A percentile compares a stretch with the other conserved stretches of the same genome.
Evolutionary conservation across 2,797 vertebrate genomes (phyloP).

Genomic region (Acipenser ruthenus): DNA sequence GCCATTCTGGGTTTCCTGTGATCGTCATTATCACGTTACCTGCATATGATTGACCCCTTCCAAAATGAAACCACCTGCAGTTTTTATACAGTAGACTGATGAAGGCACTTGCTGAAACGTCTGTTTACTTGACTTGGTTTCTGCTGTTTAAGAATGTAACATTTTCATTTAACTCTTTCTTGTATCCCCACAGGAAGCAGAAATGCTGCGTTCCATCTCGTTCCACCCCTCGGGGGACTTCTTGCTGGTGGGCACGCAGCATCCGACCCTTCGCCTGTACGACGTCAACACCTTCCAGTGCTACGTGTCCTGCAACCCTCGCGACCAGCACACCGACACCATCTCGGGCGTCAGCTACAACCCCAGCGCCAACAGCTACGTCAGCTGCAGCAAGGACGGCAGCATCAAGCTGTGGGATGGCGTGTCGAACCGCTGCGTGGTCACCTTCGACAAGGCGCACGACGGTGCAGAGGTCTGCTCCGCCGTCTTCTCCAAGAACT

Average conservation of each 20-base stretch:
- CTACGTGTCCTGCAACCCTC: conserved; percentile 92
- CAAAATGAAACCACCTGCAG: not conserved
- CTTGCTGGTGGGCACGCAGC: conserved; percentile 91
- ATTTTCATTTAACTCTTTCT: not conserved
- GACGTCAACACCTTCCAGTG: conserved; percentile 98
- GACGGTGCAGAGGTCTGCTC: conserved; percentile 95
- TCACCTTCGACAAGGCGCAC: conserved; percentile 89
- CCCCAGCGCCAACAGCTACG: conserved; percentile 85
- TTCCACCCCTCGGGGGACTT: conserved; percentile 96
- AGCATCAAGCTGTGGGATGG: conserved; percentile 98
- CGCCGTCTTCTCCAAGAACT: conserved; percentile 93
- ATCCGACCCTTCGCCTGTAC: conserved; percentile 89
- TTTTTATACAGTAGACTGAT: not conserved
- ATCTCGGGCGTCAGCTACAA: conserved; percentile 93
- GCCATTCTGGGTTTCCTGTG: no score
- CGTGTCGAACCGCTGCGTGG: conserved; percentile 90
- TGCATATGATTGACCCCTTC: no score
- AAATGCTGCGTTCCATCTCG: conserved; percentile 93
- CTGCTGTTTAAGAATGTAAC: not conserved
- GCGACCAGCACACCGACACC: conserved; percentile 94
- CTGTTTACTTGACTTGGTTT: no score
- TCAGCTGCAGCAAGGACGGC: conserved; percentile 91
- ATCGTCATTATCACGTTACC: no score
- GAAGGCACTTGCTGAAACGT: no score
- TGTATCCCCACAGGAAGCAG: conserved; percentile 74